These are phyloP conservation scores for Clamator glandarius DNA, from an alignment of 2,797 vertebrate genomes.

Conservation along the genomic window DNA sequence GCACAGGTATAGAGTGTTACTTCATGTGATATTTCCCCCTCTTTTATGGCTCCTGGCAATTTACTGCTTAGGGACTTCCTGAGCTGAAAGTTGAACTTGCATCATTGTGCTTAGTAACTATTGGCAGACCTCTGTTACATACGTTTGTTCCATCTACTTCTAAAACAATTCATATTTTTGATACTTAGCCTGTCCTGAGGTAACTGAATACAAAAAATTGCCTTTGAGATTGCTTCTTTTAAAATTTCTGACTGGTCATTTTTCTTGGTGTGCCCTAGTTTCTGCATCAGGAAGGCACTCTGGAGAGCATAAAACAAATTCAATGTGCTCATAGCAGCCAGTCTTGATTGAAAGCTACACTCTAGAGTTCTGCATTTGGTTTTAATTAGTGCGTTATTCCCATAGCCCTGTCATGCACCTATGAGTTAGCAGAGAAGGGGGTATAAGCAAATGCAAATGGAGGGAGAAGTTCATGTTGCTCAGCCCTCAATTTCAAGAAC, in stretches of 20 bases:
- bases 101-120: not conserved
- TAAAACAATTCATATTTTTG: not conserved
- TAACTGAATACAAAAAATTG: not conserved
- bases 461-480: not conserved
- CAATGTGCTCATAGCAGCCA: not conserved
- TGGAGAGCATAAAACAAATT: not conserved
- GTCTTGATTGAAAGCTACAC: not conserved
- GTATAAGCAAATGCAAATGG: not conserved
- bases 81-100: not conserved
- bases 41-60: not conserved
- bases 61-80: not conserved
- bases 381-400: not conserved
- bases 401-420: not conserved
- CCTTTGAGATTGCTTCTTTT: not conserved
- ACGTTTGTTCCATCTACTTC: not conserved
- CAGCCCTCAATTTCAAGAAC: not conserved
- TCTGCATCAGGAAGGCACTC: not conserved
- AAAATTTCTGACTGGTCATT: not conserved
- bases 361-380: not conserved
- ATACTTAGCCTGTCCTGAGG: not conserved
- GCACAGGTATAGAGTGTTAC: not conserved
- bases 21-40: not conserved
- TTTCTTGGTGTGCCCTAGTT: not conserved
- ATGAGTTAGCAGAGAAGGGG: not conserved
- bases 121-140: not conserved